Percentiles rank a stretch among this genome's conserved stretches.
phyloP scores from a whole-genome alignment of 2,797 vertebrate species.

The Nannoperca australis region DNA sequence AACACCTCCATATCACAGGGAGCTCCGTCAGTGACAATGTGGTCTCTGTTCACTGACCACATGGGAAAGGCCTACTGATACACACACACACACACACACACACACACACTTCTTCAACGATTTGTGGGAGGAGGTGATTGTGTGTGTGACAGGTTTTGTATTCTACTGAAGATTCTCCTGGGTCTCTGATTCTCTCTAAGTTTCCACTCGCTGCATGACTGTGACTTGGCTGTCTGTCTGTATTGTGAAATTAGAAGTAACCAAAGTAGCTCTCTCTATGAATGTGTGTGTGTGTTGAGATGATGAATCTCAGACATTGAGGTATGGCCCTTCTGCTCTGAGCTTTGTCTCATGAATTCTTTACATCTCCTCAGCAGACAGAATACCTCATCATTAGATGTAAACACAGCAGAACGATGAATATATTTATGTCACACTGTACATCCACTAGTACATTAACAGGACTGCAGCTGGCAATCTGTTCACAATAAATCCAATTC shows the following conservation, averaged over 20 bases:
- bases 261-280: constrained; percentile 1
- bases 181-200: constrained; percentile 35
- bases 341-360: constrained; percentile 75
- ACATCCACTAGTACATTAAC: constrained; percentile 10
- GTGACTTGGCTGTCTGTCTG: constrained; percentile 61
- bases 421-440: constrained; percentile 46
- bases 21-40: constrained; percentile 64
- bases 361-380: constrained; percentile 58
- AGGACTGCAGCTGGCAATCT: constrained; percentile 2
- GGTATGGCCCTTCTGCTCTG: constrained; percentile 67
- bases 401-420: constrained; percentile 53
- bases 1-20: constrained; percentile 74
- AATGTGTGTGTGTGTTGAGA: constrained; percentile 19
- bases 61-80: constrained; percentile 45
- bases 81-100: constrained; percentile 38
- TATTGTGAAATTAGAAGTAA: constrained; percentile 53
- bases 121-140: constrained; percentile 37
- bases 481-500: neutral
- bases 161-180: constrained; percentile 48
- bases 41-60: constrained; percentile 65
- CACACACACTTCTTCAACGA: constrained; percentile 32
- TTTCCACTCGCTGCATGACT: constrained; percentile 39
- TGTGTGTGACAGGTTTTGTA: constrained; percentile 48
- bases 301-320: constrained; percentile 73
- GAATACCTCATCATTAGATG: constrained; percentile 44